Evolutionary conservation across 2,888 invertebrate species (phyloP).

Genomic region (Leucoma salicis): DNA sequence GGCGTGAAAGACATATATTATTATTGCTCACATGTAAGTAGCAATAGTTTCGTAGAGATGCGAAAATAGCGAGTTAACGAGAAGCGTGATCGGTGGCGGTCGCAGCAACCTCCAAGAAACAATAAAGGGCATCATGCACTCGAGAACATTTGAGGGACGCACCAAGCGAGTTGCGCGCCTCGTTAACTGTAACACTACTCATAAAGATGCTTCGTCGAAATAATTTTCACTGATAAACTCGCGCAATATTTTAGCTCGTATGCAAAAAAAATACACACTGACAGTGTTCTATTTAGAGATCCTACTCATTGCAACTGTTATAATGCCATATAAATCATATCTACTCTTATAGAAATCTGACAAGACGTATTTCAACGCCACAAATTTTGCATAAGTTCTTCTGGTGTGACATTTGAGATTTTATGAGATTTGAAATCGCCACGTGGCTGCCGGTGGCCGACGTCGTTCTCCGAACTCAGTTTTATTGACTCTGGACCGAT

Average conservation of each 20-base stretch:
- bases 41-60: constrained; percentile 64
- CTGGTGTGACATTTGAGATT: constrained; percentile 44
- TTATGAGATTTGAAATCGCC: constrained; percentile 56
- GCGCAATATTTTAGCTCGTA: constrained; percentile 33
- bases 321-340: background rate
- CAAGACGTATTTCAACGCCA: constrained; percentile 39
- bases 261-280: constrained; percentile 22
- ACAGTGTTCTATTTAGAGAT: constrained; percentile 36
- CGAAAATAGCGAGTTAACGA: constrained; percentile 73
- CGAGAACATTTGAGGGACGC: constrained; percentile 57
- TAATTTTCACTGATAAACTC: constrained; percentile 48
- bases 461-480: constrained; percentile 63
- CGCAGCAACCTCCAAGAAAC: constrained; percentile 73
- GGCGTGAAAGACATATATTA: constrained; percentile 59
- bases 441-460: constrained; percentile 61
- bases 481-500: constrained; percentile 76
- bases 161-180: constrained; percentile 55
- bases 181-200: constrained; percentile 69
- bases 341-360: constrained; percentile 35
- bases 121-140: constrained; percentile 67
- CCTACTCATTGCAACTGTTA: constrained; percentile 30
- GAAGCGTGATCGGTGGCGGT: constrained; percentile 69
- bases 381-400: constrained; percentile 37
- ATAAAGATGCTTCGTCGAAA: constrained; percentile 74
- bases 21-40: constrained; percentile 52